Evolutionary conservation across 2,113 vertebrate species (phyloP).

Genomic region (Sylvietta virens): DNA sequence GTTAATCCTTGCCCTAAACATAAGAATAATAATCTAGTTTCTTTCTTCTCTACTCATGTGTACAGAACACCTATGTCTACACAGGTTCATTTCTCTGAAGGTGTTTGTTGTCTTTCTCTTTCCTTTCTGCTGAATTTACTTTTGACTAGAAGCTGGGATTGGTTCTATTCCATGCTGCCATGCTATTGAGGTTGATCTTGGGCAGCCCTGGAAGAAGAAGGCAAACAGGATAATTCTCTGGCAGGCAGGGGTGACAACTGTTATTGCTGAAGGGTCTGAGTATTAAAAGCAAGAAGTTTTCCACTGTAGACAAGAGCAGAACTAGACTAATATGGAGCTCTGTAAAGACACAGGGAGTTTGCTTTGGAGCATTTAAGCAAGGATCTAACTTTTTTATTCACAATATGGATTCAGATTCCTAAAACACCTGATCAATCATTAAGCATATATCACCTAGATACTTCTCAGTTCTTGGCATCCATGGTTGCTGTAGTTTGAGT

Average conservation of each 20-base stretch:
- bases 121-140: neutral
- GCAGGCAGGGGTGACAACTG: neutral
- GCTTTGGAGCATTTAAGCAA: neutral
- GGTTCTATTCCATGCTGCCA: neutral
- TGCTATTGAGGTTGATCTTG: accelerated
- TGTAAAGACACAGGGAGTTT: neutral
- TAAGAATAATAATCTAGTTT: neutral
- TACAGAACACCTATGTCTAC: neutral
- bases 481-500: neutral
- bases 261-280: neutral
- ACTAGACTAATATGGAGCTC: neutral
- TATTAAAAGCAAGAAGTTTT: neutral
- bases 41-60: neutral
- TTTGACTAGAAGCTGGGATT: neutral
- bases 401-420: neutral
- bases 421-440: neutral
- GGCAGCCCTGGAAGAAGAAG: neutral
- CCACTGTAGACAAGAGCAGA: neutral
- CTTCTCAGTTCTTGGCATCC: neutral
- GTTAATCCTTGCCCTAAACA: neutral
- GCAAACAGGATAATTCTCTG: neutral
- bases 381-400: neutral
- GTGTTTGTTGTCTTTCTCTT: neutral
- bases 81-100: neutral
- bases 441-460: neutral